Conservation (phyloP, 2,888 invertebrate genomes). For the Ormyrus pomaceus region DNA sequence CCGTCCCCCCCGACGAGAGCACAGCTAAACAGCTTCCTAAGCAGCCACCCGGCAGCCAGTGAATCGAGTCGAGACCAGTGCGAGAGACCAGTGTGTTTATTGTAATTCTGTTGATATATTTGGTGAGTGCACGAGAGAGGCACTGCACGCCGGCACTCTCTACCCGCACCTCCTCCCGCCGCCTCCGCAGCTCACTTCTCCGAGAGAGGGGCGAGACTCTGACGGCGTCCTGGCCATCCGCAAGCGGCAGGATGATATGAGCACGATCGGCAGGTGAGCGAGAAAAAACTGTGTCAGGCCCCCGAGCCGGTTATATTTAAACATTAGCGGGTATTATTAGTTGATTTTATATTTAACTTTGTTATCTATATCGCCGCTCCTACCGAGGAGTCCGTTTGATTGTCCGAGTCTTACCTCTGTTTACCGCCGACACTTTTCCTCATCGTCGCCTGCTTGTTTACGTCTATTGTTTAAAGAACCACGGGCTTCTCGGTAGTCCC, state of each 20-base stretch:
- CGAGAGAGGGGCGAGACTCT: constrained; percentile 17
- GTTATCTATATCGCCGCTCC: neutral
- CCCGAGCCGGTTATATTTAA: constrained; percentile 39
- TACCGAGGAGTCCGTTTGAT: too few species aligned
- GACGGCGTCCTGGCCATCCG: constrained; percentile 49
- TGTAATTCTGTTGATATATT: neutral
- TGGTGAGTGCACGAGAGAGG: neutral
- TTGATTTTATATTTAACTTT: constrained; percentile 37
- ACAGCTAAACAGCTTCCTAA: too few species aligned
- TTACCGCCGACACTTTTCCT: too few species aligned
- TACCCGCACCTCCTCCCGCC: neutral
- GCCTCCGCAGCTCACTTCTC: neutral
- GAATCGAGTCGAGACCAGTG: too few species aligned
- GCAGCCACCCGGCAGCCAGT: neutral
- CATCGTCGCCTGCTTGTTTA: too few species aligned
- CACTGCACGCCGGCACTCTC: neutral
- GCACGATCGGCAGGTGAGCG: constrained; percentile 74
- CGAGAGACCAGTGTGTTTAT: too few species aligned
- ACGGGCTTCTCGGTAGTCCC: too few species aligned
- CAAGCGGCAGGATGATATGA: constrained; percentile 72
- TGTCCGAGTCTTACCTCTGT: too few species aligned
- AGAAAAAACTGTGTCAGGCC: neutral
- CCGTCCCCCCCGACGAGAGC: neutral
- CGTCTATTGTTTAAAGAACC: too few species aligned
- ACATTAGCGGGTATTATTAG: constrained; percentile 26